Conservation (phyloP, 2,797 vertebrate species). For the Cottoperca gobio region DNA sequence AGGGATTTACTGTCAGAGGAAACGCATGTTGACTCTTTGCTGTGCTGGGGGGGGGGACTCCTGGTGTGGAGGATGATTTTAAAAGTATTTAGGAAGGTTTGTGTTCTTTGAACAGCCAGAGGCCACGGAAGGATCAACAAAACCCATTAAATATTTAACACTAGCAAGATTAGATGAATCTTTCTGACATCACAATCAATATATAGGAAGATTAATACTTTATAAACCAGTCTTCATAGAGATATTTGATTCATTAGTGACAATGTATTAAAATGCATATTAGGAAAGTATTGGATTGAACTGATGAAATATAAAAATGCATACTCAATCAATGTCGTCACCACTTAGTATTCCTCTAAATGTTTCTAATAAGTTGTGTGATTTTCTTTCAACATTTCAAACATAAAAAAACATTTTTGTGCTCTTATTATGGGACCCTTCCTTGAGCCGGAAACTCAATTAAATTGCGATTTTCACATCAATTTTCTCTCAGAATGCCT, state of each 20-base stretch:
- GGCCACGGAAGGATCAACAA: neutral
- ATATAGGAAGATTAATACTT: too few species aligned
- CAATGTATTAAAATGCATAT: neutral
- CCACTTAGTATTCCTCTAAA: constrained; percentile 27
- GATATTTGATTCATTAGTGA: constrained; percentile 5
- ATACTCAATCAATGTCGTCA: neutral
- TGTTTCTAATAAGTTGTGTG: constrained; percentile 41
- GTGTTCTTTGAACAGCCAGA: constrained; percentile 7
- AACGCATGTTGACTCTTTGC: constrained; percentile 51
- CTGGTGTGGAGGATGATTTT: constrained; percentile 1
- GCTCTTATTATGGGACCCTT: constrained; percentile 53
- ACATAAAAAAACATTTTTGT: constrained; percentile 57
- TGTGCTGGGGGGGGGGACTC: constrained; percentile 8
- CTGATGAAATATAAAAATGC: constrained; percentile 1
- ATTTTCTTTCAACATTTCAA: constrained; percentile 45
- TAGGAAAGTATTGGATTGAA: neutral
- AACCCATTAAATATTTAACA: neutral
- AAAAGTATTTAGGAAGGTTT: constrained; percentile 18
- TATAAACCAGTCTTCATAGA: too few species aligned
- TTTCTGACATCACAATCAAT: neutral
- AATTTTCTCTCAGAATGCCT: constrained; percentile 74
- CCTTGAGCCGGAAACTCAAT: constrained; percentile 76
- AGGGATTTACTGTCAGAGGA: constrained; percentile 51
- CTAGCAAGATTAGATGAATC: neutral
- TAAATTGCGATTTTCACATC: constrained; percentile 75